Conservation (phyloP, 2,113 vertebrate species). For the Hydrochoerus hydrochaeris region DNA sequence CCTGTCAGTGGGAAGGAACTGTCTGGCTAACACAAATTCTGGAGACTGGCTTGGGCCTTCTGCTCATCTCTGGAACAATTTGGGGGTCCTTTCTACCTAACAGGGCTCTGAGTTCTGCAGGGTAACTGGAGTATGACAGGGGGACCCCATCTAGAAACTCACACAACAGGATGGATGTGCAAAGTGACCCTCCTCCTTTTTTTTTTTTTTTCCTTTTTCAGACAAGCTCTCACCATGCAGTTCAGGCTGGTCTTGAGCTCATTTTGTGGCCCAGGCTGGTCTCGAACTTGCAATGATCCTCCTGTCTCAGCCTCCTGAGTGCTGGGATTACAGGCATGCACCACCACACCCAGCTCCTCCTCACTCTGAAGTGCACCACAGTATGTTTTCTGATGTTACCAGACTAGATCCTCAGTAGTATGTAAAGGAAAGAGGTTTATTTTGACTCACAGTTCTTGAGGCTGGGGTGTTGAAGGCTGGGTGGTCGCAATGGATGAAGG, state of each 20-base stretch:
- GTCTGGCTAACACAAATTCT: accelerated
- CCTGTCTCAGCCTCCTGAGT: no score
- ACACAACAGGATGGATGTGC: neutral
- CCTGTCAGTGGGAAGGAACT: neutral
- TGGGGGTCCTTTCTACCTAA: neutral
- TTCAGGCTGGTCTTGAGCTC: no score
- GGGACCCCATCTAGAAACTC: neutral
- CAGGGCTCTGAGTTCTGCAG: neutral
- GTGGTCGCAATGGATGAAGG: no score
- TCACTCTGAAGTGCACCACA: neutral
- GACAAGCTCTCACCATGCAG: no score
- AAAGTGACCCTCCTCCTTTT: no score
- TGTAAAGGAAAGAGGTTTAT: neutral
- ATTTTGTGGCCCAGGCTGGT: no score
- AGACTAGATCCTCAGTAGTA: neutral
- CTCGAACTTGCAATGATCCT: no score
- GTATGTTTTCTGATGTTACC: neutral
- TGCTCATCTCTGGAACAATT: neutral
- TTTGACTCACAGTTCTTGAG: neutral
- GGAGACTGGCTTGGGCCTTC: neutral
- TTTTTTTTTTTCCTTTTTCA: no score
- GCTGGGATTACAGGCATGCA: no score
- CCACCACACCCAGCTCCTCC: no score
- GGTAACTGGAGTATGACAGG: neutral
- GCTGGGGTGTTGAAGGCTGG: neutral